Percentiles rank a stretch among this genome's conserved stretches.
These are phyloP conservation scores for Rhyacichthys aspro DNA, from an alignment of 2,797 vertebrate species.

Conservation along the genomic window DNA sequence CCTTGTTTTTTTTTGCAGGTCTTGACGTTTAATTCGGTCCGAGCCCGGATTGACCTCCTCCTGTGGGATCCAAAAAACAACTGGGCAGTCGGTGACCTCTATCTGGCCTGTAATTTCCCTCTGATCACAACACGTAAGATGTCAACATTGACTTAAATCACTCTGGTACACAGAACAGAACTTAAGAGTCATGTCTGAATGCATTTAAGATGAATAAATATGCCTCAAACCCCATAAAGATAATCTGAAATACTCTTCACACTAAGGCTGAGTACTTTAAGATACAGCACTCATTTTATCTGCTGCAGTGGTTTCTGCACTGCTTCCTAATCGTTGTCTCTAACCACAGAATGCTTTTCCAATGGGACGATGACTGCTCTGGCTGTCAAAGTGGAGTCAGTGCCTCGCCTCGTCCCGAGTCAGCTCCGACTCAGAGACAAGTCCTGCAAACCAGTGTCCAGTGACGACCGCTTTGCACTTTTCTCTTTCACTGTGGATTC, in stretches of 20 bases:
- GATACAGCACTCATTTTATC: no score
- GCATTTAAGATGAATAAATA: no score
- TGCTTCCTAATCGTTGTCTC: neutral
- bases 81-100: conserved; percentile 71
- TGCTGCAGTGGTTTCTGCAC: no score
- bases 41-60: conserved; percentile 68
- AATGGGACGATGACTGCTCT: conserved; percentile 82
- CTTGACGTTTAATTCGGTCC: conserved; percentile 50
- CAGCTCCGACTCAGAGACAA: conserved; percentile 78
- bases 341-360: conserved; percentile 77
- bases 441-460: conserved; percentile 74
- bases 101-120: conserved; percentile 78
- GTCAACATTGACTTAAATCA: neutral
- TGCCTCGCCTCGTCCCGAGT: conserved; percentile 66
- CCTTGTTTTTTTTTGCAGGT: conserved; percentile 37
- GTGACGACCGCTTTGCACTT: conserved; percentile 66
- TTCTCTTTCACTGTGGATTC: conserved; percentile 72
- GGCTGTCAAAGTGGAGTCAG: conserved; percentile 77
- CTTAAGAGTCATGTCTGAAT: no score
- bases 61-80: conserved; percentile 58
- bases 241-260: no score
- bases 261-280: no score
- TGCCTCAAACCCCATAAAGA: no score
- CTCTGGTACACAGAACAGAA: no score
- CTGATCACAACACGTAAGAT: conserved; percentile 66